These are phyloP conservation scores for Periophthalmus magnuspinnatus DNA, from an alignment of 2,797 vertebrate species.

Conservation along the genomic window DNA sequence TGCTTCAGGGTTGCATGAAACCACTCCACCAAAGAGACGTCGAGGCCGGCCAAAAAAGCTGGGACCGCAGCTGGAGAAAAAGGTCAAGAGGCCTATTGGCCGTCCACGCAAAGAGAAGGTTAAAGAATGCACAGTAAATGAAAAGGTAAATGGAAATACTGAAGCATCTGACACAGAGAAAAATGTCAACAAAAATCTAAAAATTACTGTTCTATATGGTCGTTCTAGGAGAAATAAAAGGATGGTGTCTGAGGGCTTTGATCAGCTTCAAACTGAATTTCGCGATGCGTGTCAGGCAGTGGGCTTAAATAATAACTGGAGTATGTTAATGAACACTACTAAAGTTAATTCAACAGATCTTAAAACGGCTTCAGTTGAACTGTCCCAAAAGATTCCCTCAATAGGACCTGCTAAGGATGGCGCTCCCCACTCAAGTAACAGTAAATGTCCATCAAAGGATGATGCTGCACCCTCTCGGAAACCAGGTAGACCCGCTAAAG, in stretches of 20 bases:
- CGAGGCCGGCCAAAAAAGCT: slow-evolving; percentile 92
- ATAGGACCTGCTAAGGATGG: slow-evolving; percentile 80
- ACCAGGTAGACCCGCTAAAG: slow-evolving; percentile 91
- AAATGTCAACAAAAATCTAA: slow-evolving; percentile 84
- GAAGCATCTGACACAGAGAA: slow-evolving; percentile 60
- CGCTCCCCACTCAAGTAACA: slow-evolving; percentile 76
- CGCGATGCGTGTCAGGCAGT: slow-evolving; percentile 59
- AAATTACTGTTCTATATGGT: slow-evolving; percentile 90
- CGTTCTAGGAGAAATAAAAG: slow-evolving; percentile 90
- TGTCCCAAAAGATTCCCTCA: slow-evolving; percentile 70
- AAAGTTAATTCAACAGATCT: slow-evolving; percentile 40
- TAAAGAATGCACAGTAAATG: slow-evolving; percentile 47
- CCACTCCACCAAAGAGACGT: slow-evolving; percentile 84
- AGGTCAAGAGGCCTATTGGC: slow-evolving; percentile 90
- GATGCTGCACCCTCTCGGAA: slow-evolving; percentile 81
- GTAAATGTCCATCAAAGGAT: slow-evolving; percentile 79
- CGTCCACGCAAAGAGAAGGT: slow-evolving; percentile 87
- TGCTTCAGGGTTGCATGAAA: slow-evolving; percentile 62
- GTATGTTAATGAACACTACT: slow-evolving; percentile 44
- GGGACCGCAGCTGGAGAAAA: slow-evolving; percentile 87
- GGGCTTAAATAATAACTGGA: slow-evolving; percentile 45
- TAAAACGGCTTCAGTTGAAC: slow-evolving; percentile 51
- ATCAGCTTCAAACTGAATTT: slow-evolving; percentile 68
- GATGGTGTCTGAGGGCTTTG: slow-evolving; percentile 84
- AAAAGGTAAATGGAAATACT: slow-evolving; percentile 53